Percentiles rank a stretch among this genome's conserved stretches.
These are phyloP conservation scores for Acleris sparsana DNA, from an alignment of 2,888 invertebrate species.

Conservation along the genomic window DNA sequence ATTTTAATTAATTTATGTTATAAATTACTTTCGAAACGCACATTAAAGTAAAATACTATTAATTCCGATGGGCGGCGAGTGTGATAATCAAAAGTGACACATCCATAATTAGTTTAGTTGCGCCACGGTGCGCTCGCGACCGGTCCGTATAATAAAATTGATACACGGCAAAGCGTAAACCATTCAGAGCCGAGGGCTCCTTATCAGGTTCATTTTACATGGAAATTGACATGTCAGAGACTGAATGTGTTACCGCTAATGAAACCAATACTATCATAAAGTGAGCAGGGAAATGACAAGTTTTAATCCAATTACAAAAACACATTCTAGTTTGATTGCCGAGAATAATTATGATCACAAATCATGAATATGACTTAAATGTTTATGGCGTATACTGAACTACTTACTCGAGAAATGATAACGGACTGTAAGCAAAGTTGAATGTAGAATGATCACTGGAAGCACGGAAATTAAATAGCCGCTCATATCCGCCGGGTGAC, in stretches of 20 bases:
- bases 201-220: too few relatives aligned
- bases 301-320: constrained; percentile 1
- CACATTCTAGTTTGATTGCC: not conserved
- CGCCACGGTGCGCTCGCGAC: constrained; percentile 17
- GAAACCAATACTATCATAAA: too few relatives aligned
- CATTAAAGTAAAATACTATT: not conserved
- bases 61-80: not conserved
- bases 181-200: too few relatives aligned
- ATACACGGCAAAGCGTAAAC: not conserved
- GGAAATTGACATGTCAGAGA: too few relatives aligned
- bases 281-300: not conserved
- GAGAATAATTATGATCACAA: not conserved
- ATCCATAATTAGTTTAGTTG: constrained; percentile 7
- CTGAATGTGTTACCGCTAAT: not conserved
- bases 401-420: constrained; percentile 51
- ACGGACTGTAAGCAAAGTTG: constrained; percentile 53
- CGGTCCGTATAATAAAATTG: constrained; percentile 32
- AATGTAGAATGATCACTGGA: constrained; percentile 72
- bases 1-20: not conserved
- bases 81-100: constrained; percentile 7
- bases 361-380: not conserved
- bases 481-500: constrained; percentile 72
- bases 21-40: constrained; percentile 1
- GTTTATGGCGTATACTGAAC: constrained; percentile 7
- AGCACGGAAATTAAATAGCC: constrained; percentile 81